Base-by-base conservation (phyloP, 2,888 invertebrate species). In the Clunio marinus region DNA sequence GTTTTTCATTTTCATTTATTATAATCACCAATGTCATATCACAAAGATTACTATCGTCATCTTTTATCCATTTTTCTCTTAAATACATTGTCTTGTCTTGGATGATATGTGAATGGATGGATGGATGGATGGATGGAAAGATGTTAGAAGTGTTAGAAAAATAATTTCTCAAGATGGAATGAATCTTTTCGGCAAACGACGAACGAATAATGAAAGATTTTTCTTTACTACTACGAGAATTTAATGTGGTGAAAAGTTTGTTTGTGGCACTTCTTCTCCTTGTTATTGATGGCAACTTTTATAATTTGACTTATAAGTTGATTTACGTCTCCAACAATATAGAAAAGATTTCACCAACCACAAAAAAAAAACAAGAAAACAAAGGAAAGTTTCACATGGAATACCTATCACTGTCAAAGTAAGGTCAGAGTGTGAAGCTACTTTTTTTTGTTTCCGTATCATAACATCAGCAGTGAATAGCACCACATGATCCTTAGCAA, bases 31-130 rank as follows among this genome's bases (percentile, higher is more conserved):
- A 13, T 45, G 63, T 65, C 63, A 46, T 28, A 32, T 66, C 35
- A 66, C 55, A 25, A 66, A 15, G 66, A 66, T 66, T 66, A 66
- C 55, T 55, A 66, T 25, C 45, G 46, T 45, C 63, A 63, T 51
- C 66, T 41, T 66, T 66, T 22, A n/a, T 66, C n/a, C 3, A 57
- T 27, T 57, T 57, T 57, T 57, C 57, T 27, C 25, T 22, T 10
- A 7, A 7, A 7, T 10, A 32, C 32, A 32, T 32, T 32, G 4
- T 10, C 32, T n/a, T n/a, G n/a, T n/a, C n/a, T n/a, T n/a, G n/a
- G n/a, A n/a, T n/a, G n/a, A n/a, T n/a, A n/a, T n/a, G n/a, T n/a
- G n/a, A n/a, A n/a, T n/a, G n/a, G n/a, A n/a, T n/a, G n/a, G n/a
- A n/a, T n/a, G n/a, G n/a, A n/a, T n/a, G n/a, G n/a, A n/a, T n/a